These are phyloP conservation scores for Zonotrichia leucophrys DNA, from an alignment of 2,113 vertebrate genomes.

Conservation along the genomic window DNA sequence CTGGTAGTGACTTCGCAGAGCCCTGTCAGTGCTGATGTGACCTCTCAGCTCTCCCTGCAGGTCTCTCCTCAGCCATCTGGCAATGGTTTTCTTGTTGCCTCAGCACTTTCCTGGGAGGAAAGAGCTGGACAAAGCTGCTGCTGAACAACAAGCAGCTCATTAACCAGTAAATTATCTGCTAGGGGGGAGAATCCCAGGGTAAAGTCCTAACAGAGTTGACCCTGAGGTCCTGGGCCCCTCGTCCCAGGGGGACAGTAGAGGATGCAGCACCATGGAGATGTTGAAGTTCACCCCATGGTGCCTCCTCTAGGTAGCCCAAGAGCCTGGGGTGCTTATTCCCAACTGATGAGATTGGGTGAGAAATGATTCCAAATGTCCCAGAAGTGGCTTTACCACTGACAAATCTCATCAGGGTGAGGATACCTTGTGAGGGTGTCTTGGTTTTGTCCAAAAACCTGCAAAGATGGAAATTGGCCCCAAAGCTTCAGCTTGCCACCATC, in stretches of 20 bases:
- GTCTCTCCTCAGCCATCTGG: neutral
- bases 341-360: neutral
- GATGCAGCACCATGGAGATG: neutral
- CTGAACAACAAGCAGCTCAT: neutral
- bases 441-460: neutral
- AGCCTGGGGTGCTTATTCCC: fast-evolving
- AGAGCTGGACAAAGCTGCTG: neutral
- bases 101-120: neutral
- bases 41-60: neutral
- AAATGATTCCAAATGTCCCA: fast-evolving
- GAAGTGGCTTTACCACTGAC: neutral
- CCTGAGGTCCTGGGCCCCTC: neutral
- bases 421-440: neutral
- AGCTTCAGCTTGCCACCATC: neutral
- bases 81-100: neutral
- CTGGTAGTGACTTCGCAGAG: neutral
- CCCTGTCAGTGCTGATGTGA: neutral
- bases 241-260: neutral
- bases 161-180: neutral
- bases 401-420: neutral
- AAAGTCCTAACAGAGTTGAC: neutral
- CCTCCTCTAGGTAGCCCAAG: neutral
- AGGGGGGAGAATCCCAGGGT: neutral
- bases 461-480: neutral
- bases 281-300: fast-evolving